Base-by-base conservation (phyloP, 2,888 invertebrate genomes). In the Ochlodes sylvanus region DNA sequence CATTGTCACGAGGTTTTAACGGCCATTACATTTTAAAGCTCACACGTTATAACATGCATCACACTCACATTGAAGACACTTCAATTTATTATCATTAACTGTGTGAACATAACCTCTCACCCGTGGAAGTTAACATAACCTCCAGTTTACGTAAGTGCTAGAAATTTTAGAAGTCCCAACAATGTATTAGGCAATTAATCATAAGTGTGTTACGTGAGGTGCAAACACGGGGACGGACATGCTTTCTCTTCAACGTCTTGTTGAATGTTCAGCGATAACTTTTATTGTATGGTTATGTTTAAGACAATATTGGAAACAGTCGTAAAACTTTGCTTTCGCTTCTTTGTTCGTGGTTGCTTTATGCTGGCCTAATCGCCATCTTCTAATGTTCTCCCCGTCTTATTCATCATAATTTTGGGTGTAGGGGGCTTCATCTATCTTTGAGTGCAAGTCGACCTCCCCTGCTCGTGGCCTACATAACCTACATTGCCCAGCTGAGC, bases 91-190 rank as follows among this genome's bases (percentile, higher is more conserved):
- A 17, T 50, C 38, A 15, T 34, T 44, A 44, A 50, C 4, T 19
- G 50, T 64, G 64, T 56, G 56, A 56, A 56, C 32, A 47, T 17
- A 66, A 38, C 56, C 54, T 62, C 54, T 61, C 55, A 41, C 56
- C 6, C 50, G 27, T 57, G 10, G 10, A 38, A 34, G 7, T 4
- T 12, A 14, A 19, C 34, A 47, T 47, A 62, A 62, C 17, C 19
- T 50, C 50, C 17, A 4, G 50, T 69, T 61, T 69, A 57, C 64
- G 47, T 65, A 69, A 66, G 60, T 62, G 44, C 41, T 69, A 71
- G 61, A 71, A 72, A 72, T 70, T 68, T 69, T 71, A 60, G 66
- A 47, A 55, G 66, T 69, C 61, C 57, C 58, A 63, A 52, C 52
- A 62, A 52, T 63, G 54, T 65, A 56, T 72, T 71, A 62, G 63